Percentiles rank a stretch among this genome's conserved stretches.
These are phyloP conservation scores for Corticium candelabrum DNA, from an alignment of 37 sponge, comb jelly and placozoan species.

Conservation along the genomic window DNA sequence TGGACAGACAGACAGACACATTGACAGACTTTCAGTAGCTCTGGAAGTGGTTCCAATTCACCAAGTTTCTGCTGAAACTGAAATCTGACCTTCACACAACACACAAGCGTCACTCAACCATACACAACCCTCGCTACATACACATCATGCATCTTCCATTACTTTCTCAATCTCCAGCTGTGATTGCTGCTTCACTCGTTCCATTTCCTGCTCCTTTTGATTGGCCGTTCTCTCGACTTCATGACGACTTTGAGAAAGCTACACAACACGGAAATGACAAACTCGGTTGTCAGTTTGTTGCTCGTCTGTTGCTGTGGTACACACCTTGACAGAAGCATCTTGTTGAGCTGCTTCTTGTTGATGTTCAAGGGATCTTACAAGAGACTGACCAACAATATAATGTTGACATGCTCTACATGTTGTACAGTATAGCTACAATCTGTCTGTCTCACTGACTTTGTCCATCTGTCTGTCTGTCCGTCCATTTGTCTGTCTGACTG, in stretches of 20 bases:
- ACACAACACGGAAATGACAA: not conserved
- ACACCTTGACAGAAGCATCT: not conserved
- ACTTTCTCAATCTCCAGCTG: constrained; percentile 52
- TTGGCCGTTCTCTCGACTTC: constrained; percentile 23
- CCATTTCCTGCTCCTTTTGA: constrained; percentile 40
- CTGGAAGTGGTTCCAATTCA: constrained; percentile 39
- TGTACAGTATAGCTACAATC: too few relatives aligned
- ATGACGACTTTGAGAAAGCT: too few relatives aligned
- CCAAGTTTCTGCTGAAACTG: constrained; percentile 41
- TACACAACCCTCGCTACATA: not conserved
- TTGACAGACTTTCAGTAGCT: constrained; percentile 45
- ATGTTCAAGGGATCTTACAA: not conserved
- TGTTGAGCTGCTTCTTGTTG: not conserved
- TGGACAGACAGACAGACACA: not conserved
- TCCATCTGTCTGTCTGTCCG: too few relatives aligned
- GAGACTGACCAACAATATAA: not conserved
- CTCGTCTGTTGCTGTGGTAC: too few relatives aligned
- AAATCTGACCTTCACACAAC: constrained; percentile 22
- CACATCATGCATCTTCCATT: not conserved
- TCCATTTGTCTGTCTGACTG: too few relatives aligned
- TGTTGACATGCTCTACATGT: too few relatives aligned
- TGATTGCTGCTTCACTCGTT: constrained; percentile 40
- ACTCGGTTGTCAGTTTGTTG: not conserved
- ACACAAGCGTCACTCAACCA: not conserved
- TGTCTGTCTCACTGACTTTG: too few relatives aligned